Evolutionary conservation across 2,888 invertebrate species (phyloP).

Genomic region (Steinernema hermaphroditum): DNA sequence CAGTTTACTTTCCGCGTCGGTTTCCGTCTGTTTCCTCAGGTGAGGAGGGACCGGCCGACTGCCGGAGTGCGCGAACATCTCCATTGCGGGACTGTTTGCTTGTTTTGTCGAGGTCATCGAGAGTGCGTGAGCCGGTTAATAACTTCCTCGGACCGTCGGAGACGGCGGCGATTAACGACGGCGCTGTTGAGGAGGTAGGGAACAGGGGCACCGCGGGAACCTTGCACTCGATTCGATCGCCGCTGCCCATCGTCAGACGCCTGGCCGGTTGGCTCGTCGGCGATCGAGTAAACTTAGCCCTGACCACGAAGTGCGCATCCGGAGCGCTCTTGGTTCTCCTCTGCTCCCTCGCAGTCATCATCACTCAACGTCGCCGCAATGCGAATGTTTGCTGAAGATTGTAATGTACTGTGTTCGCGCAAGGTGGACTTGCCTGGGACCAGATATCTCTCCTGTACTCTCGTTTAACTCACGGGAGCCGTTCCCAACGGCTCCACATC

Average conservation of each 20-base stretch:
- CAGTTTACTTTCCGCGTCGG: constrained; percentile 6
- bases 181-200: background rate
- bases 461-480: background rate
- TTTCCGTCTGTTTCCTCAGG: constrained; percentile 10
- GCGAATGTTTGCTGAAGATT: constrained; percentile 20
- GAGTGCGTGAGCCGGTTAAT: constrained; percentile 28
- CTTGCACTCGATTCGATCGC: background rate
- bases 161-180: constrained; percentile 6
- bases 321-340: constrained; percentile 8
- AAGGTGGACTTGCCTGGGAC: background rate
- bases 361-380: constrained; percentile 6
- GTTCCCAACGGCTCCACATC: background rate
- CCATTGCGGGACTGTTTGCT: constrained; percentile 14
- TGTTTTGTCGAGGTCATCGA: constrained; percentile 22
- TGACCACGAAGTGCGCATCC: constrained; percentile 20
- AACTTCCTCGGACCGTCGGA: constrained; percentile 17
- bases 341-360: background rate
- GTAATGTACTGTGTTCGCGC: constrained; percentile 27
- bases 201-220: background rate
- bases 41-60: background rate
- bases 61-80: background rate
- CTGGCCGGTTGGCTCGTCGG: background rate
- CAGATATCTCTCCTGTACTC: constrained; percentile 23
- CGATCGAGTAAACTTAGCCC: constrained; percentile 9
- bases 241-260: background rate